These are phyloP conservation scores for Augiades crinisus DNA, from an alignment of 2,888 invertebrate genomes.

Conservation along the genomic window DNA sequence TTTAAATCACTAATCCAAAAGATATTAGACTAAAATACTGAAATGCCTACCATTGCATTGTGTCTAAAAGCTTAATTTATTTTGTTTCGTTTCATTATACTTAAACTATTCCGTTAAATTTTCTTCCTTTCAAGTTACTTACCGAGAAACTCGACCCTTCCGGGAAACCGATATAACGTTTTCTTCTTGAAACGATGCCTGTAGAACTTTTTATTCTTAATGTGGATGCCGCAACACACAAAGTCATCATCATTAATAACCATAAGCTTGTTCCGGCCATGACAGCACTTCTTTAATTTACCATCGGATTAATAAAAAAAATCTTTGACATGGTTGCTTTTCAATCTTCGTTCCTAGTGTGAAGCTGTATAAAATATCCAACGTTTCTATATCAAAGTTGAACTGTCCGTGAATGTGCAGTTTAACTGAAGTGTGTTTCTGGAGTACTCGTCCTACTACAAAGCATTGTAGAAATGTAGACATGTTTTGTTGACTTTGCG, in stretches of 20 bases:
- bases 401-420: background rate
- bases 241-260: background rate
- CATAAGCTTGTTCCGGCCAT: background rate
- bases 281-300: too few relatives aligned
- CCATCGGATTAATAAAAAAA: too few relatives aligned
- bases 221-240: background rate
- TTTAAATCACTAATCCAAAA: too few relatives aligned
- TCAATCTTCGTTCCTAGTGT: too few relatives aligned
- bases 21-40: too few relatives aligned
- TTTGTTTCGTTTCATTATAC: background rate
- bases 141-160: conserved; percentile 87
- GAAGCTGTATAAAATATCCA: too few relatives aligned
- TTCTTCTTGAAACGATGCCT: conserved; percentile 76
- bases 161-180: conserved; percentile 85
- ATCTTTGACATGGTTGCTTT: too few relatives aligned
- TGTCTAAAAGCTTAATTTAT: background rate
- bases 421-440: conserved; percentile 3
- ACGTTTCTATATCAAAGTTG: background rate
- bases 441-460: background rate
- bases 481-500: conserved; percentile 8
- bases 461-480: conserved; percentile 1
- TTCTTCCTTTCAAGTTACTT: too few relatives aligned
- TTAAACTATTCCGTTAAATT: too few relatives aligned
- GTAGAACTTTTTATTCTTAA: conserved; percentile 31
- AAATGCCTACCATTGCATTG: too few relatives aligned